Percentiles rank a stretch among this genome's conserved stretches.
Evolutionary conservation across 2,888 invertebrate genomes (phyloP).

Genomic region (Lithophane leautieri): DNA sequence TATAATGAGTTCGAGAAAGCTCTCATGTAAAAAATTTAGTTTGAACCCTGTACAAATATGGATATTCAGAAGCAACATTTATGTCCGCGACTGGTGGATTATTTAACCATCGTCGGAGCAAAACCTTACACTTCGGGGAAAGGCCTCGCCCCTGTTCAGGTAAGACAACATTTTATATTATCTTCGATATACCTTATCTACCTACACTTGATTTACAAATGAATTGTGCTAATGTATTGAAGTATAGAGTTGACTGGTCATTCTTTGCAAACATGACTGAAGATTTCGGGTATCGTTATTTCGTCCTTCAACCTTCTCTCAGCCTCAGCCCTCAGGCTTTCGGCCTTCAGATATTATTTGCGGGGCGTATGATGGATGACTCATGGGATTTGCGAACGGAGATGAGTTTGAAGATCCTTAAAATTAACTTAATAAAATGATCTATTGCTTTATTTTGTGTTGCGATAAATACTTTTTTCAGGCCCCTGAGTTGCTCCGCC

Average conservation of each 20-base stretch:
- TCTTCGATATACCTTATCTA: neutral
- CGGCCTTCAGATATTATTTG: constrained; percentile 31
- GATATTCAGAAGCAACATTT: constrained; percentile 94
- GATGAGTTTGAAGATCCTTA: constrained; percentile 7
- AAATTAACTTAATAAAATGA: constrained; percentile 21
- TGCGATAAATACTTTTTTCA: constrained; percentile 77
- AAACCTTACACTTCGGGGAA: constrained; percentile 92
- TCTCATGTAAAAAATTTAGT: constrained; percentile 70
- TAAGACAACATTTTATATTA: constrained; percentile 72
- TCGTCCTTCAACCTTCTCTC: neutral
- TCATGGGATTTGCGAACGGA: constrained; percentile 28
- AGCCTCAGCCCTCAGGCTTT: too few species aligned
- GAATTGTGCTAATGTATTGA: neutral
- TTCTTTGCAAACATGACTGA: neutral
- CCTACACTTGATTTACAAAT: neutral
- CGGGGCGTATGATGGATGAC: constrained; percentile 16
- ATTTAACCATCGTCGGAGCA: constrained; percentile 98
- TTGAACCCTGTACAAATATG: constrained; percentile 80
- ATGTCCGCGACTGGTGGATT: constrained; percentile 97
- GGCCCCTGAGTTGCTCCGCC: constrained; percentile 97
- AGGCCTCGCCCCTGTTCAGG: constrained; percentile 95
- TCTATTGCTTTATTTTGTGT: constrained; percentile 9
- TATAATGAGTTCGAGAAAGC: constrained; percentile 81
- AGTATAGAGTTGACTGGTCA: neutral
- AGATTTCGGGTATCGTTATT: neutral